Percentiles rank a stretch among this genome's conserved stretches.
Evolutionary conservation across 35 echinoderm and acorn worm species (phyloP).

Genomic region (Apostichopus parvimensis): DNA sequence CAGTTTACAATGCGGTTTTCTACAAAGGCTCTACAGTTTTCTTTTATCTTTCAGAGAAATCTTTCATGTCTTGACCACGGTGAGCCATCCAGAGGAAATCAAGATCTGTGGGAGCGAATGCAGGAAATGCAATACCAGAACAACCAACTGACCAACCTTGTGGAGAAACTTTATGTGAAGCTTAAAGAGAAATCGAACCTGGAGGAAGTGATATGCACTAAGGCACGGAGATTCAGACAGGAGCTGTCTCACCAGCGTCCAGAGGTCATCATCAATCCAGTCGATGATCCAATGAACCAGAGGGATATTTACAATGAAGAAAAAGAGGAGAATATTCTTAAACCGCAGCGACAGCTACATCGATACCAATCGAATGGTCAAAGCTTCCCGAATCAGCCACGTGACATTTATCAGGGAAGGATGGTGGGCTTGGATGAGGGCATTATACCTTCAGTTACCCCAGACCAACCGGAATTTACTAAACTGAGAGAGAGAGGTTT

Average conservation of each 20-base stretch:
- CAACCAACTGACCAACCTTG: slow-evolving; percentile 1
- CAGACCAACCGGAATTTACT: background rate
- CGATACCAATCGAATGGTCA: no score
- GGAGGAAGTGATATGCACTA: background rate
- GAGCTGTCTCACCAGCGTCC: no score
- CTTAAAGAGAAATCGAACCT: background rate
- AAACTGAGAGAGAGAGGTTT: background rate
- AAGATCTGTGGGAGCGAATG: slow-evolving; percentile 6
- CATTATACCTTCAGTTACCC: background rate
- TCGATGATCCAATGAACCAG: no score
- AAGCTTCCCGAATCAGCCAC: no score
- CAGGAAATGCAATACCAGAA: background rate
- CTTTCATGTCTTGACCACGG: no score
- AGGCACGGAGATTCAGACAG: background rate
- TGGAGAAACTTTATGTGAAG: slow-evolving; percentile 14
- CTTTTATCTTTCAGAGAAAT: background rate
- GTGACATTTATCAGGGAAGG: no score
- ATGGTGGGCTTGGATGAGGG: no score
- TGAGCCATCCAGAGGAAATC: no score
- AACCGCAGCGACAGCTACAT: background rate
- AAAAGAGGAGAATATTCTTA: background rate
- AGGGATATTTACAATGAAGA: background rate
- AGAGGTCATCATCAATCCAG: background rate
- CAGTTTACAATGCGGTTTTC: no score
- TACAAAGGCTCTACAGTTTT: no score